A percentile compares a stretch with the other conserved stretches of the same genome.
These are phyloP conservation scores for Rissa tridactyla DNA, from an alignment of 2,113 vertebrate genomes.

Conservation along the genomic window DNA sequence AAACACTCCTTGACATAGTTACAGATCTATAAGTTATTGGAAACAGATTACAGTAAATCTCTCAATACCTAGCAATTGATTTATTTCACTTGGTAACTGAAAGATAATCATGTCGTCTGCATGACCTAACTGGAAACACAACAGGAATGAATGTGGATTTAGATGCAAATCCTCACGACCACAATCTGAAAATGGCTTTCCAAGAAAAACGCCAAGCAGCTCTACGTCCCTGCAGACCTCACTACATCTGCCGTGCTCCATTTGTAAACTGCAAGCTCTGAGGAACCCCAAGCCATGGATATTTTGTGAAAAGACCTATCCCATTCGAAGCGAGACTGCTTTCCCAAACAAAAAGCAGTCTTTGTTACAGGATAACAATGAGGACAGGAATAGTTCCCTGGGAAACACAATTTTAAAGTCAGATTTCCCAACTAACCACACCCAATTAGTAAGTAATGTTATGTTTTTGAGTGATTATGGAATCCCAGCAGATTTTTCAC, in stretches of 20 bases:
- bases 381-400: slow-evolving; percentile 34
- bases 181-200: background rate
- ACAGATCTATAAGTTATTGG: background rate
- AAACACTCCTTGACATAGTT: background rate
- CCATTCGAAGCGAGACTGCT: background rate
- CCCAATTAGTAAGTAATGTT: slow-evolving; percentile 43
- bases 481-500: background rate
- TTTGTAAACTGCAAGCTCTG: background rate
- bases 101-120: background rate
- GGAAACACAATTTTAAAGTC: slow-evolving; percentile 45
- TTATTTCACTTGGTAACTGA: background rate
- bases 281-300: background rate
- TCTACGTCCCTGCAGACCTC: background rate
- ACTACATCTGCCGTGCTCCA: background rate
- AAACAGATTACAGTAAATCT: background rate
- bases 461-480: background rate
- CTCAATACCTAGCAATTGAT: background rate
- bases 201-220: slow-evolving; percentile 11
- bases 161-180: background rate
- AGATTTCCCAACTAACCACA: slow-evolving; percentile 62
- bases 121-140: slow-evolving; percentile 2
- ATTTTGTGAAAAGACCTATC: background rate
- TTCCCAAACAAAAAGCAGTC: slow-evolving; percentile 6
- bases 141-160: background rate
- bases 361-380: background rate